Percentiles rank a stretch among this genome's conserved stretches.
These are phyloP conservation scores for Drosophila dives DNA, from an alignment of 2,888 invertebrate genomes.

Conservation along the genomic window DNA sequence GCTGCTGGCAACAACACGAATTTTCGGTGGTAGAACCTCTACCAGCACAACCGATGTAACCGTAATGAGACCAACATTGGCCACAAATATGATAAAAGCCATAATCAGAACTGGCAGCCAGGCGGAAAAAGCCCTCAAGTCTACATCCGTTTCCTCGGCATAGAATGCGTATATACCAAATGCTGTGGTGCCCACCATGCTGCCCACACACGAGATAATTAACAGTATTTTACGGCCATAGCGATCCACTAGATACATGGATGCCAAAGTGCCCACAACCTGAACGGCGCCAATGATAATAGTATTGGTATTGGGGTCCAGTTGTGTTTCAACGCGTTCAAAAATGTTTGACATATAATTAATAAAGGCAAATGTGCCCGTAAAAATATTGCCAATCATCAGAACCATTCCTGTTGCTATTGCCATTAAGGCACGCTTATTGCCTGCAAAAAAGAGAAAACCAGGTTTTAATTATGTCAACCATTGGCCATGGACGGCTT, in stretches of 20 bases:
- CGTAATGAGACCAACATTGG: conserved; percentile 75
- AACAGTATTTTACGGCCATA: conserved; percentile 74
- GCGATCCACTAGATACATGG: conserved; percentile 75
- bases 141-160: conserved; percentile 52
- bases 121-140: conserved; percentile 50
- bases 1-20: conserved; percentile 69
- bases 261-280: conserved; percentile 69
- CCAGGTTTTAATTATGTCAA: neutral
- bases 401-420: conserved; percentile 66
- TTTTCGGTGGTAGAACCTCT: conserved; percentile 77
- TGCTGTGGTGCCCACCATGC: conserved; percentile 61
- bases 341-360: conserved; percentile 82
- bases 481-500: neutral
- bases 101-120: conserved; percentile 76
- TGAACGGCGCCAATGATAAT: conserved; percentile 80
- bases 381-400: conserved; percentile 68
- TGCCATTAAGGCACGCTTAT: conserved; percentile 63
- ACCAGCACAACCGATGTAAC: conserved; percentile 77
- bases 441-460: conserved; percentile 52
- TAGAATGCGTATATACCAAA: conserved; percentile 76
- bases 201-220: conserved; percentile 66
- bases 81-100: conserved; percentile 76
- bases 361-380: conserved; percentile 75
- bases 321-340: conserved; percentile 62
- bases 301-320: conserved; percentile 78